These are phyloP conservation scores for Papilio aristodemus DNA, from an alignment of 1,140 invertebrate species.

Conservation along the genomic window DNA sequence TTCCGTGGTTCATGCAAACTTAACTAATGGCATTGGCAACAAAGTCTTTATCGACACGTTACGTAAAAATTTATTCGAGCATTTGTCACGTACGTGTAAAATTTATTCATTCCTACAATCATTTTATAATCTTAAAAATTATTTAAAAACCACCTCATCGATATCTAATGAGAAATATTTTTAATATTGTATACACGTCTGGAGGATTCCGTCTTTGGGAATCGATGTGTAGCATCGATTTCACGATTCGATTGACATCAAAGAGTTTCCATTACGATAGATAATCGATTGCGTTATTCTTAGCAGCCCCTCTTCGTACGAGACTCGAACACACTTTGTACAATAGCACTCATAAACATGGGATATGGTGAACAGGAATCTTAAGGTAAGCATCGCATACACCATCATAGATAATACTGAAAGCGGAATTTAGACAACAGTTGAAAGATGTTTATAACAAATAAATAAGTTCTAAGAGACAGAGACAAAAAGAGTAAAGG, in stretches of 20 bases:
- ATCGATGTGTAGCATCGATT: conserved; percentile 55
- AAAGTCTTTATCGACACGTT: no score
- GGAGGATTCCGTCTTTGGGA: conserved; percentile 54
- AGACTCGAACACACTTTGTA: conserved; percentile 23
- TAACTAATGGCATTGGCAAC: no score
- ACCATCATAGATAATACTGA: no score
- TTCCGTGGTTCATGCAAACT: no score
- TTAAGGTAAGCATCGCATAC: no score
- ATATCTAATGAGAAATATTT: no score
- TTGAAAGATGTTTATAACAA: no score
- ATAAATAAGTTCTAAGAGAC: no score
- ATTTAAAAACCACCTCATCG: neutral
- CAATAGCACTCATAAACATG: conserved; percentile 8
- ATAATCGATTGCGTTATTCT: conserved; percentile 46
- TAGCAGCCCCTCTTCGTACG: conserved; percentile 35
- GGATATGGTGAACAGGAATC: no score
- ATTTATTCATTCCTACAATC: neutral
- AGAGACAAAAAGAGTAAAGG: no score
- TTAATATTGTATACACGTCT: neutral
- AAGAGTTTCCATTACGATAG: conserved; percentile 65
- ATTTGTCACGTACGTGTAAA: neutral
- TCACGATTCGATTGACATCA: conserved; percentile 60
- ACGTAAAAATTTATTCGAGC: no score
- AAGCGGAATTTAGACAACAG: no score
- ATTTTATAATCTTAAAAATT: neutral